Base-by-base conservation (phyloP, 1,140 invertebrate genomes). In the Drosophila nigrodunni region DNA sequence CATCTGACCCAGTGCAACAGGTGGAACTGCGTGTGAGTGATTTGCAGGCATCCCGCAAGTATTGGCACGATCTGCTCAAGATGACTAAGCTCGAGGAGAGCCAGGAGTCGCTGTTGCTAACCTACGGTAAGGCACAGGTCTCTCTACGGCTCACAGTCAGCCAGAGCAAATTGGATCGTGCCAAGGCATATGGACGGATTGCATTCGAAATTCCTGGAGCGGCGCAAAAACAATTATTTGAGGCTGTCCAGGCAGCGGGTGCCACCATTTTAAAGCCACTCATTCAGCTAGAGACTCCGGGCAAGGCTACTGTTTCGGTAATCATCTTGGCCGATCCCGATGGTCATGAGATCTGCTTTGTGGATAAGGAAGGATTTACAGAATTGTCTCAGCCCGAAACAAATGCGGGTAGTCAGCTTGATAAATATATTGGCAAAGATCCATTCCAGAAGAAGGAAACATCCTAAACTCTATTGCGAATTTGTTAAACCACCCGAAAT, bases 271-370 rank as follows among this genome's bases (percentile, higher is more conserved):
- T 99, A 8, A 99, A 96, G 2, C 97, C 97, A 10, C 93, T 98
- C 7, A 96, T 98, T 35, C 96, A 95, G 65, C 93, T 99, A 54
- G 97, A 98, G 82, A 99, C 98, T 0, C 98, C 98, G 0, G 98
- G 97, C 52, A 99, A 99, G 93, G 98, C 98, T 2, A 97, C 97
- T 7, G 98, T 99, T 0, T 94, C 96, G 70, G 99, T 99, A 30
- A 97, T 99, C 18, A 99, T 99, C 86, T 93, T 99, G 7, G 97
- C 97, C 34, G 98, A 99, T 94, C 98, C 98, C 1, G 98, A 99
- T 94, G 97, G 95, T 1, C 98, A 99, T 94, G 98, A 99, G 94
- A 99, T 99, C 72, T 99, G 98, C 93, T 99, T 99, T 93, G 99
- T 99, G 11, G 98, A 98, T 76, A 98, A 99, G 86, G 98, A 99